These are phyloP conservation scores for Epizoanthus fatuus DNA, from an alignment of 92 coral and sea anemone species.

Conservation along the genomic window DNA sequence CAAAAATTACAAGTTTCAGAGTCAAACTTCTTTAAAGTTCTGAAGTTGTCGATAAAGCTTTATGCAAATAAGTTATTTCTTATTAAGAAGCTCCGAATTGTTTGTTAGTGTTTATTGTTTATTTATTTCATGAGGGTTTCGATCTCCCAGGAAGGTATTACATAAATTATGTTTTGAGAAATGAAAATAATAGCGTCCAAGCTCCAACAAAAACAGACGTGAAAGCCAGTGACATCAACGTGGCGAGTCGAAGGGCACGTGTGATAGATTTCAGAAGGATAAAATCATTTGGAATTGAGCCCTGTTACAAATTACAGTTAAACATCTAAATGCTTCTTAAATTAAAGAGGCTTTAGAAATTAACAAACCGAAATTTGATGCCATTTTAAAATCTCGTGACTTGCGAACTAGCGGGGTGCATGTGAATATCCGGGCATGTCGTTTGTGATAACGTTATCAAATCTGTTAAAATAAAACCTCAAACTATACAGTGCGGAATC, in stretches of 20 bases:
- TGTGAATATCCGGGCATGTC: not conserved
- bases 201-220: conserved; percentile 25
- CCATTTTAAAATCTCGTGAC: conserved; percentile 44
- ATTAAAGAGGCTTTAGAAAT: conserved; percentile 40
- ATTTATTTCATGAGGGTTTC: conserved; percentile 19
- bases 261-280: conserved; percentile 6
- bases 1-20: not conserved
- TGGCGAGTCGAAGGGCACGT: not conserved
- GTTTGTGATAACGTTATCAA: conserved; percentile 40
- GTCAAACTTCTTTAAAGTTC: not conserved
- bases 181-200: conserved; percentile 16
- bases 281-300: conserved; percentile 50
- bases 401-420: conserved; percentile 14
- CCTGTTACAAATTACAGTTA: conserved; percentile 43
- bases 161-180: conserved; percentile 26
- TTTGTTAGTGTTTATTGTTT: conserved; percentile 33
- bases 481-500: conserved; percentile 1
- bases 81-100: conserved; percentile 5
- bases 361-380: conserved; percentile 47
- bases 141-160: conserved; percentile 49
- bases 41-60: conserved; percentile 2
- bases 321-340: conserved; percentile 44
- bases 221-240: not conserved
- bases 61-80: conserved; percentile 12
- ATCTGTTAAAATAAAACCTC: conserved; percentile 14